phyloP scores from a whole-genome alignment of 2,113 vertebrate genomes.

The Eurystomus gularis region DNA sequence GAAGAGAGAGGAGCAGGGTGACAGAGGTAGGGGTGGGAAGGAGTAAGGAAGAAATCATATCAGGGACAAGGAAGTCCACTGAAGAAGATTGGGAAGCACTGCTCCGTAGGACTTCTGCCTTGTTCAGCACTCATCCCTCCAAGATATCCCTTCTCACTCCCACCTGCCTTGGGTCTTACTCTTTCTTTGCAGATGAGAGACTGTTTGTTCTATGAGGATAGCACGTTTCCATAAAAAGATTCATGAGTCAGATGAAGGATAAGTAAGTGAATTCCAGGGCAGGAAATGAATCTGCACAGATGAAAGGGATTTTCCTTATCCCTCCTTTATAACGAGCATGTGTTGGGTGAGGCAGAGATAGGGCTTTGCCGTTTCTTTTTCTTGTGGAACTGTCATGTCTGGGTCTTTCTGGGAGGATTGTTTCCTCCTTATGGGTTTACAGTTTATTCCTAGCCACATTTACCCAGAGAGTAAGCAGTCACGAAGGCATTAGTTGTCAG shows the following conservation, averaged over 20 bases:
- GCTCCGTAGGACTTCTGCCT: neutral
- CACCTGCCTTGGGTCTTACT: neutral
- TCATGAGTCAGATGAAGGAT: neutral
- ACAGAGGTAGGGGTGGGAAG: neutral
- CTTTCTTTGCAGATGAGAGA: neutral
- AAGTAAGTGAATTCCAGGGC: neutral
- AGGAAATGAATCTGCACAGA: slow-evolving; percentile 47
- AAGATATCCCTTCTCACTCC: neutral
- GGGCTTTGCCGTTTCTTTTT: neutral
- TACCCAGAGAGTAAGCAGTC: neutral
- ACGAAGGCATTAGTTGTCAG: neutral
- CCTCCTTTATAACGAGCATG: neutral
- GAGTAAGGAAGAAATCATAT: neutral
- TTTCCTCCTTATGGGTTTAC: neutral
- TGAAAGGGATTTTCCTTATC: slow-evolving; percentile 20
- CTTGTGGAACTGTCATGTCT: neutral
- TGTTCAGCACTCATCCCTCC: fast-evolving
- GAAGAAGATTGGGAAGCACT: neutral
- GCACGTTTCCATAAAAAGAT: neutral
- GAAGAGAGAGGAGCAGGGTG: neutral
- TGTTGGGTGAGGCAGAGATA: neutral
- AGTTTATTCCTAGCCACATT: neutral
- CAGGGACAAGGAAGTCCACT: neutral
- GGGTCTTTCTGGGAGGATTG: neutral
- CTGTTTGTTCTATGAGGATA: neutral